Evolutionary conservation across 2,113 vertebrate species (phyloP).

Genomic region (Anarhynchus alexandrinus): DNA sequence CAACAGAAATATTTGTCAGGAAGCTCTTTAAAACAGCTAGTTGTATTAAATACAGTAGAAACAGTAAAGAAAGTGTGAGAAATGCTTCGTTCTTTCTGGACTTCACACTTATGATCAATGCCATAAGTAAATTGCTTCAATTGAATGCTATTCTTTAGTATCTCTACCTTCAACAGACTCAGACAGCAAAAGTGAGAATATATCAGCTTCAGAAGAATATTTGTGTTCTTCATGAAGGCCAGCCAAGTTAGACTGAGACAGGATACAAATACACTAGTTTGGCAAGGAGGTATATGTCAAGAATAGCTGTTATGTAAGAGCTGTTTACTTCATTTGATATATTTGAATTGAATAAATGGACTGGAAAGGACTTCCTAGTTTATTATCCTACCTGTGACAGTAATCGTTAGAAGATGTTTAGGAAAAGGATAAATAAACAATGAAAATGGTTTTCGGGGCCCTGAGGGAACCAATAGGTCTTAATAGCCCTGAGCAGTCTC

Average conservation of each 20-base stretch:
- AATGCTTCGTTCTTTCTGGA: neutral
- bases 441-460: neutral
- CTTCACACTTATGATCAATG: neutral
- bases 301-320: neutral
- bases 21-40: neutral
- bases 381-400: neutral
- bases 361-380: neutral
- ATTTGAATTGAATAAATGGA: neutral
- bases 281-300: neutral
- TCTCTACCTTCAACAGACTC: neutral
- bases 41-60: neutral
- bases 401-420: neutral
- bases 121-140: neutral
- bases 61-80: neutral
- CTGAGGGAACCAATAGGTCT: neutral
- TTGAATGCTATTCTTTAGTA: neutral
- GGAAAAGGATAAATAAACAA: neutral
- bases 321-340: neutral
- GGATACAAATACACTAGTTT: neutral
- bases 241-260: neutral
- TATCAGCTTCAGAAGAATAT: neutral
- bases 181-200: neutral
- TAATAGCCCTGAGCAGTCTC: neutral
- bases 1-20: conserved; percentile 45
- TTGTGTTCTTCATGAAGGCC: neutral